phyloP scores from a whole-genome alignment of 2,888 invertebrate genomes.

The Hypomecis atomaria region DNA sequence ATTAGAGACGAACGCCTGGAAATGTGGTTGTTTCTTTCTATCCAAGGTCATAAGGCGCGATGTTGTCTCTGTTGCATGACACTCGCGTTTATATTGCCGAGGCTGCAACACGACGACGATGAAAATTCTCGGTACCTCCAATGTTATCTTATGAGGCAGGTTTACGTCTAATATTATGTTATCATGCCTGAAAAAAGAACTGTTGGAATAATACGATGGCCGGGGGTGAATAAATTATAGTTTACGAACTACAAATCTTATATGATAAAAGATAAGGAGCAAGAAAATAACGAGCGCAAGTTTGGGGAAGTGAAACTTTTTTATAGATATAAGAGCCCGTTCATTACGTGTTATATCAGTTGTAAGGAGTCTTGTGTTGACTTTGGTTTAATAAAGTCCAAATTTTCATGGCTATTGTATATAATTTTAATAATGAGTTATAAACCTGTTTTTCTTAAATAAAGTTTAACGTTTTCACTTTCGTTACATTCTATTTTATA shows the following conservation, averaged over 20 bases:
- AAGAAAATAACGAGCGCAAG: slow-evolving; percentile 4
- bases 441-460: no score
- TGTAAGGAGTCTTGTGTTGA: not conserved
- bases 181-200: slow-evolving; percentile 61
- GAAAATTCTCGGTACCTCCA: slow-evolving; percentile 81
- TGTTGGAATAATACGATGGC: slow-evolving; percentile 49
- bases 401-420: no score
- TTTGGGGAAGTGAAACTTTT: slow-evolving; percentile 14
- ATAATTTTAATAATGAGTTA: no score
- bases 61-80: slow-evolving; percentile 72
- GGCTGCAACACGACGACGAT: slow-evolving; percentile 76
- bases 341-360: slow-evolving; percentile 1
- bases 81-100: slow-evolving; percentile 78
- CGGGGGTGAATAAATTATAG: slow-evolving; percentile 55
- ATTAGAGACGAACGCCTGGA: slow-evolving; percentile 71
- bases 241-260: slow-evolving; percentile 54
- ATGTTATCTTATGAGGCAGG: slow-evolving; percentile 79
- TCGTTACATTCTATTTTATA: no score
- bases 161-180: slow-evolving; percentile 78
- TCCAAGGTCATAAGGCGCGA: slow-evolving; percentile 69
- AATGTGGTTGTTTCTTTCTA: slow-evolving; percentile 77
- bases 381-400: no score
- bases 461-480: no score
- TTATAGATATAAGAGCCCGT: slow-evolving; percentile 2
- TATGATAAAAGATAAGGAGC: slow-evolving; percentile 9